These are phyloP conservation scores for Castor canadensis DNA, from an alignment of 2,113 vertebrate species.

Conservation along the genomic window DNA sequence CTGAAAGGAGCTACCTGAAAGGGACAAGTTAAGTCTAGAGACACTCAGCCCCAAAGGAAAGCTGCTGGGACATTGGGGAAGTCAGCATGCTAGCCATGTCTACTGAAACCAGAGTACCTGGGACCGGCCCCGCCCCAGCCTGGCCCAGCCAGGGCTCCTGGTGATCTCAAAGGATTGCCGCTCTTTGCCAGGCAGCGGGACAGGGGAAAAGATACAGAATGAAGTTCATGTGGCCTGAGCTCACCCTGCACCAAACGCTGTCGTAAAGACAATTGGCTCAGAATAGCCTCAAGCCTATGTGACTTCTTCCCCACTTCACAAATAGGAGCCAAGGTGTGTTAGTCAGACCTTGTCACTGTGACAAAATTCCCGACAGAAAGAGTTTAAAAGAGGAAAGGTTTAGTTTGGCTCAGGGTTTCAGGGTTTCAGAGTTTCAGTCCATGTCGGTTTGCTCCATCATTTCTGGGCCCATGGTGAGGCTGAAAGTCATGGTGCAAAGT, in stretches of 20 bases:
- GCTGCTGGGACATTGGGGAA: neutral
- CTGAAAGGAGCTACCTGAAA: neutral
- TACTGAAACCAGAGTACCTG: neutral
- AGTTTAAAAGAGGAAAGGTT: no score
- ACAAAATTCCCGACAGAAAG: no score
- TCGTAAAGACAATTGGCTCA: neutral
- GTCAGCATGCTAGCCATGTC: no score
- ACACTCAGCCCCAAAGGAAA: neutral
- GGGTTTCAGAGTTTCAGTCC: no score
- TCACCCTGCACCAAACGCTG: neutral
- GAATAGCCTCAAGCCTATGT: neutral
- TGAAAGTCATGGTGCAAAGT: no score
- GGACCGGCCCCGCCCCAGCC: neutral
- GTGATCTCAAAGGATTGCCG: neutral
- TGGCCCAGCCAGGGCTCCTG: neutral
- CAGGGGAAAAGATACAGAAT: rapidly evolving
- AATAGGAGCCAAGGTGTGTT: neutral
- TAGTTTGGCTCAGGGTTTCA: no score
- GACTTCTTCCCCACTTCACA: neutral
- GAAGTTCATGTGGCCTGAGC: neutral
- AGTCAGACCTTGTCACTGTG: no score
- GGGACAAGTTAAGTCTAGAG: neutral
- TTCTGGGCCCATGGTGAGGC: no score
- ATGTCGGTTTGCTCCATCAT: no score
- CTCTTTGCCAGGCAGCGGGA: neutral